These are phyloP conservation scores for Oryzias woworae DNA, from an alignment of 2,113 vertebrate species.

Conservation along the genomic window DNA sequence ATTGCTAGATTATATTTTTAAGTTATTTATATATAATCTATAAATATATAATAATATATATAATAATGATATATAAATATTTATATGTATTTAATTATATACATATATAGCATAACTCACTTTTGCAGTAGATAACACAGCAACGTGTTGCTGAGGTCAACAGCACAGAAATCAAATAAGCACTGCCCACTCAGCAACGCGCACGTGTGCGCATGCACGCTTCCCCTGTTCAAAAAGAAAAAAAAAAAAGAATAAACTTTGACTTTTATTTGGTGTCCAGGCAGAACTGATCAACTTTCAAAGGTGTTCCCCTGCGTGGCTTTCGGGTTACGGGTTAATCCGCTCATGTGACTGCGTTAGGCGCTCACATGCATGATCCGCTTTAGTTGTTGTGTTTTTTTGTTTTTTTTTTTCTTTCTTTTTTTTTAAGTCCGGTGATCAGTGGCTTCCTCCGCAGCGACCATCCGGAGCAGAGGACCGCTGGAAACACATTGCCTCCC, in stretches of 20 bases:
- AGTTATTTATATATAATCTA: too few species aligned
- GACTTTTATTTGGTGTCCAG: constrained; percentile 4
- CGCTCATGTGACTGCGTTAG: constrained; percentile 78
- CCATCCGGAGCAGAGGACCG: constrained; percentile 64
- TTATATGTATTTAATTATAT: too few species aligned
- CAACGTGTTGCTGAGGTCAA: constrained; percentile 41
- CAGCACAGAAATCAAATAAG: constrained; percentile 60
- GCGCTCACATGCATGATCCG: constrained; percentile 78
- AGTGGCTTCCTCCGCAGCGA: constrained; percentile 61
- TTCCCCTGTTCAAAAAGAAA: constrained; percentile 3
- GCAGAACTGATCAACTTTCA: constrained; percentile 31
- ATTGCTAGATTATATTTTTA: too few species aligned
- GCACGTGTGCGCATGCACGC: constrained; percentile 44
- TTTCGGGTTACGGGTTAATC: constrained; percentile 47
- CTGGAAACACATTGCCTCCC: constrained; percentile 55
- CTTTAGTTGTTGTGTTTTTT: constrained; percentile 44
- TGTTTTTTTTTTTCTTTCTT: constrained; percentile 52
- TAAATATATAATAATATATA: too few species aligned
- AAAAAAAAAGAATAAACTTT: too few species aligned
- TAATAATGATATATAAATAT: too few species aligned
- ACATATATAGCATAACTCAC: background rate
- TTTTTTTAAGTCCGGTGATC: constrained; percentile 68
- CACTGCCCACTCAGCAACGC: constrained; percentile 51
- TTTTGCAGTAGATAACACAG: background rate
- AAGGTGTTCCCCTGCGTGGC: constrained; percentile 34